A percentile compares a stretch with the other conserved stretches of the same genome.
Conservation (phyloP, 2,888 invertebrate genomes). For the Drosophila longiperda region DNA sequence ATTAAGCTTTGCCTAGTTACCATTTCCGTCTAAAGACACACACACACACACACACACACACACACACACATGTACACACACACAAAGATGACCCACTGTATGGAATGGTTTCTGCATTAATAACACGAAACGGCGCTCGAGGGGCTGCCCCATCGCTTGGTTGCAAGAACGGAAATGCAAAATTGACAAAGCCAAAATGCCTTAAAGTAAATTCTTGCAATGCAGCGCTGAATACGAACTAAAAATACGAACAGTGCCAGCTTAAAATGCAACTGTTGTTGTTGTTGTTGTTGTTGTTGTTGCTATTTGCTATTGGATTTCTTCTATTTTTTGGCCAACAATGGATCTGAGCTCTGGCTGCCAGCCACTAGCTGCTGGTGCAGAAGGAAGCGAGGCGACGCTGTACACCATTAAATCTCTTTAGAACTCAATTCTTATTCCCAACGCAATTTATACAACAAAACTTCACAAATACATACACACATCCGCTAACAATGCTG, state of each 20-base stretch:
- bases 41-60: conserved; percentile 5
- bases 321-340: conserved; percentile 39
- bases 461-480: conserved; percentile 64
- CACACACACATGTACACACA: neutral
- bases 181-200: conserved; percentile 76
- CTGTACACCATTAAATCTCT: conserved; percentile 82
- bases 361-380: conserved; percentile 8
- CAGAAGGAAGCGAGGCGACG: conserved; percentile 39
- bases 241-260: conserved; percentile 37
- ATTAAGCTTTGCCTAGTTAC: conserved; percentile 53
- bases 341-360: conserved; percentile 42
- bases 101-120: conserved; percentile 50
- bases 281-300: conserved; percentile 16
- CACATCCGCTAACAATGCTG: conserved; percentile 47
- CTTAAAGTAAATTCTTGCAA: conserved; percentile 69
- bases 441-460: conserved; percentile 83
- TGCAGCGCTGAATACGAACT: conserved; percentile 38
- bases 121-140: conserved; percentile 49
- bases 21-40: conserved; percentile 41
- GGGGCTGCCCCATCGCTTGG: conserved; percentile 25
- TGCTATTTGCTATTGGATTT: conserved; percentile 19
- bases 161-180: conserved; percentile 63
- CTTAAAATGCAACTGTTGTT: conserved; percentile 34
- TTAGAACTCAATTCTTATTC: conserved; percentile 83
- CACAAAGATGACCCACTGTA: conserved; percentile 15